phyloP scores from a whole-genome alignment of 2,888 invertebrate species.

The Micoletzkya japonica region DNA sequence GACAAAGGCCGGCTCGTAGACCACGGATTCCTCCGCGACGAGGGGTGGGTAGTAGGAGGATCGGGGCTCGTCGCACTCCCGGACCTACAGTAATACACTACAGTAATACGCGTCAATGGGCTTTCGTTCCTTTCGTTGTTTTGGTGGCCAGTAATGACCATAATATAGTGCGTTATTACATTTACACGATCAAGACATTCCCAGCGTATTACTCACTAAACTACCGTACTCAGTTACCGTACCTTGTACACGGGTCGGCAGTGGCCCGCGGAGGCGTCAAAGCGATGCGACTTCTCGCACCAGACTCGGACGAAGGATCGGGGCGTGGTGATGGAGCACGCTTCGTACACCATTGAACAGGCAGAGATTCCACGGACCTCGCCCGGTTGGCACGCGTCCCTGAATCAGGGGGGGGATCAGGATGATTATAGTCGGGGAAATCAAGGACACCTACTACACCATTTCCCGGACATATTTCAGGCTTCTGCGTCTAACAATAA shows the following conservation, averaged over 20 bases:
- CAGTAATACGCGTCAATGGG: no score
- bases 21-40: neutral
- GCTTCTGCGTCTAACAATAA: no score
- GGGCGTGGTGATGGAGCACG: constrained; percentile 17
- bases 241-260: constrained; percentile 22
- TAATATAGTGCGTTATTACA: no score
- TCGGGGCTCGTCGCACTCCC: constrained; percentile 20
- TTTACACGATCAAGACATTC: no score
- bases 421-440: no score
- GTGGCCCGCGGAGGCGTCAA: neutral
- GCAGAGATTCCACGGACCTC: constrained; percentile 5
- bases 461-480: no score
- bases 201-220: no score
- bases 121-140: no score
- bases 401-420: no score
- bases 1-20: neutral
- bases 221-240: neutral
- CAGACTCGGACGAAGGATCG: constrained; percentile 1
- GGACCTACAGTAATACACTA: constrained; percentile 1
- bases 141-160: no score
- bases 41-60: constrained; percentile 22
- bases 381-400: constrained; percentile 8
- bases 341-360: constrained; percentile 6
- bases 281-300: constrained; percentile 20
- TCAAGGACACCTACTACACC: no score